Percentiles rank a stretch among this genome's conserved stretches.
These are phyloP conservation scores for Ormia ochracea DNA, from an alignment of 2,888 invertebrate genomes.

Conservation along the genomic window DNA sequence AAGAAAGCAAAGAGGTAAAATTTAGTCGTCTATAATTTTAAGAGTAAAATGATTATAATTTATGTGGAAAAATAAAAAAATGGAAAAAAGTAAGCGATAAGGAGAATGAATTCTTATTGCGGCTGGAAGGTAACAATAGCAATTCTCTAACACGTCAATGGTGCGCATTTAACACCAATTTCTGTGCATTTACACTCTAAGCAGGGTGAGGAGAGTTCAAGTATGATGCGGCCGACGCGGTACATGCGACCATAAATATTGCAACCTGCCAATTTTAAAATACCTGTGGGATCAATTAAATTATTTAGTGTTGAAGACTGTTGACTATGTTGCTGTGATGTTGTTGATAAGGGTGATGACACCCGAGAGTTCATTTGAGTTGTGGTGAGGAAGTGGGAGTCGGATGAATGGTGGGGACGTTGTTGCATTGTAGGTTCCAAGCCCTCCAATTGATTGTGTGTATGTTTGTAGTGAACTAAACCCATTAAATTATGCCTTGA, in stretches of 20 bases:
- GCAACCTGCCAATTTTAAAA: conserved; percentile 89
- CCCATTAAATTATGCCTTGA: conserved; percentile 65
- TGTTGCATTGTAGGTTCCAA: conserved; percentile 55
- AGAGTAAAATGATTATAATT: neutral
- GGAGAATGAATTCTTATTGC: no score
- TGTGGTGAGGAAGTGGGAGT: neutral
- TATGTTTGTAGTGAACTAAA: conserved; percentile 66
- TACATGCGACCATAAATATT: conserved; percentile 94
- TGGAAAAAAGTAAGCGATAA: no score
- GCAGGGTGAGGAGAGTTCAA: conserved; percentile 88
- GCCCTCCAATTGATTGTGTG: conserved; percentile 68
- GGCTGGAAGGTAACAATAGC: conserved; percentile 20
- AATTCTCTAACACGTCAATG: conserved; percentile 79
- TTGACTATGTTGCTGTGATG: conserved; percentile 12
- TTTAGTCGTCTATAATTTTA: conserved; percentile 4
- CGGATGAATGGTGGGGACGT: neutral
- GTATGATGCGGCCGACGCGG: conserved; percentile 87
- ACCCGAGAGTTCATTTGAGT: conserved; percentile 41
- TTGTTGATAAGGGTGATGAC: conserved; percentile 46
- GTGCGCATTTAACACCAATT: conserved; percentile 88
- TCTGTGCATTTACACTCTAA: conserved; percentile 91
- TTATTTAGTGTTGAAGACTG: conserved; percentile 62
- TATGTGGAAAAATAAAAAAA: neutral
- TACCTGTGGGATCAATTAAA: conserved; percentile 77
- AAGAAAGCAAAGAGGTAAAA: neutral